Evolutionary conservation across 2,888 invertebrate species (phyloP).

Genomic region (Danaus chrysippus): DNA sequence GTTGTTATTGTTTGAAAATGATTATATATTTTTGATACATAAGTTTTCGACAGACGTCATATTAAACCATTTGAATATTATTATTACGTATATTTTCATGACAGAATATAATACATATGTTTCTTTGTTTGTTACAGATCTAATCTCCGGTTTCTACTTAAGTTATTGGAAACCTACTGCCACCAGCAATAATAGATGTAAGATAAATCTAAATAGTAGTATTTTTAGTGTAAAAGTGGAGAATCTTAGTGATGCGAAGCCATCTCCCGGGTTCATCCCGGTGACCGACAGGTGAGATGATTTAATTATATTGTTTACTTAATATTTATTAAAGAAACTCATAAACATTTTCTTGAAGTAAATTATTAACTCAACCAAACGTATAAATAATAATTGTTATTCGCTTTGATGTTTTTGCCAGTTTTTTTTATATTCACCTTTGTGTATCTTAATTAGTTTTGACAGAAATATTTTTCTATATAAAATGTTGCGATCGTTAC

Average conservation of each 20-base stretch:
- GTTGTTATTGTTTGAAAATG: conserved; percentile 7
- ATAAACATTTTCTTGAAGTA: neutral
- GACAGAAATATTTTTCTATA: neutral
- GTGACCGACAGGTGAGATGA: conserved; percentile 63
- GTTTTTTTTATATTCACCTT: neutral
- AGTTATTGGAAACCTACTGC: conserved; percentile 32
- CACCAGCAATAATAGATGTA: conserved; percentile 38
- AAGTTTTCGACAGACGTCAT: neutral
- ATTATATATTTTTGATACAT: neutral
- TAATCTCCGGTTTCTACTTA: conserved; percentile 35
- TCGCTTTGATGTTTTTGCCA: neutral
- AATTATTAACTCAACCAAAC: neutral
- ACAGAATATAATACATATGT: neutral
- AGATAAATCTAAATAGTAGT: conserved; percentile 37
- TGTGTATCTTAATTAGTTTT: conserved; percentile 5
- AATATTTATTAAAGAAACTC: neutral
- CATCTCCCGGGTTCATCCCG: conserved; percentile 62
- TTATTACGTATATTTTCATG: neutral
- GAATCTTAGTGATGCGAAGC: conserved; percentile 53
- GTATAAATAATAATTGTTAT: neutral
- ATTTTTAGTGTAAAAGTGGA: conserved; percentile 64
- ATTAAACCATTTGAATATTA: neutral
- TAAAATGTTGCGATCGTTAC: no score
- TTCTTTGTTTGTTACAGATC: conserved; percentile 61
- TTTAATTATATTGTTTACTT: neutral